These are phyloP conservation scores for Cerastis leucographa DNA, from an alignment of 2,888 invertebrate genomes.

Conservation along the genomic window DNA sequence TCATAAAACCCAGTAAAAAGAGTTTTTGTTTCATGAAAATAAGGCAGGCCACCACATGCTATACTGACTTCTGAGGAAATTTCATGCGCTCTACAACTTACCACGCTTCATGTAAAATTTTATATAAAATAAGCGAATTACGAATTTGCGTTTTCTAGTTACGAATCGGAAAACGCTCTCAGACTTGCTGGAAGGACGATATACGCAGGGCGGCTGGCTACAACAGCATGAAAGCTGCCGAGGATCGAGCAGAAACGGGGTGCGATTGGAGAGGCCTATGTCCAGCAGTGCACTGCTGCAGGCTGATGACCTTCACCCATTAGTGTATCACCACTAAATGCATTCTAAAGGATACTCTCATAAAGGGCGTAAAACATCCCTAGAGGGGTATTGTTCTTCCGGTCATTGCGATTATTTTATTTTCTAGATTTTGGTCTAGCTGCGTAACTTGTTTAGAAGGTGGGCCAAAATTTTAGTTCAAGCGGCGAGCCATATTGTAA, in stretches of 20 bases:
- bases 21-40: background rate
- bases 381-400: no score
- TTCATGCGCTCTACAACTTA: background rate
- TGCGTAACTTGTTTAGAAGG: no score
- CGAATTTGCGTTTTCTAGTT: background rate
- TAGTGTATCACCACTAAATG: background rate
- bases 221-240: background rate
- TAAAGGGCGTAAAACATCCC: background rate
- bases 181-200: background rate
- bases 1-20: no score
- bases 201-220: background rate
- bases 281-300: background rate
- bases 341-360: background rate
- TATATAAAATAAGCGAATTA: background rate
- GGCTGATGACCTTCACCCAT: no score
- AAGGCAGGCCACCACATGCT: background rate
- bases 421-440: no score
- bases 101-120: background rate
- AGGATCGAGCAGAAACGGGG: background rate
- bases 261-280: background rate
- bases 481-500: no score
- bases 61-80: no score
- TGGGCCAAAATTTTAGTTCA: no score
- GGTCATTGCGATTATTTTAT: no score
- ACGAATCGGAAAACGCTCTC: background rate